Percentiles rank a stretch among this genome's conserved stretches.
Evolutionary conservation across 2,888 invertebrate species (phyloP).

Genomic region (Linyphia triangularis): DNA sequence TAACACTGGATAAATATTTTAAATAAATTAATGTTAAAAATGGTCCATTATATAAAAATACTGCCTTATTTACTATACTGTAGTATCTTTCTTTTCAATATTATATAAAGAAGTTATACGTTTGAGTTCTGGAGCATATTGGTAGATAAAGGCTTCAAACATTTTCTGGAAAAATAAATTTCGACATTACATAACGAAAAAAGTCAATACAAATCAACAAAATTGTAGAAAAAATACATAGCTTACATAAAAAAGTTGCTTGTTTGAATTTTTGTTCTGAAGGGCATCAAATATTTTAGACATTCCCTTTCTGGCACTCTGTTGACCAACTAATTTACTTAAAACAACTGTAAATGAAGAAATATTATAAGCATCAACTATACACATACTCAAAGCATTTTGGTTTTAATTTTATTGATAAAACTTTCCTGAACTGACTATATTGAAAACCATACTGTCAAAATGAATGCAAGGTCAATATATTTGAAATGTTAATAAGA

Average conservation of each 20-base stretch:
- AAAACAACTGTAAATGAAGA: slow-evolving; percentile 85
- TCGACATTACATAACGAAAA: neutral
- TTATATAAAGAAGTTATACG: slow-evolving; percentile 40
- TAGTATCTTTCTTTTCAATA: slow-evolving; percentile 26
- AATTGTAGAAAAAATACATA: neutral
- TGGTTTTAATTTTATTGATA: no score
- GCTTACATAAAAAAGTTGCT: slow-evolving; percentile 94
- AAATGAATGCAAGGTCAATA: no score
- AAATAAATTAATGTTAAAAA: no score
- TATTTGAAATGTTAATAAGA: no score
- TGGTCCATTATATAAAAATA: no score
- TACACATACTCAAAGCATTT: no score
- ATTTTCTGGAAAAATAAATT: slow-evolving; percentile 75
- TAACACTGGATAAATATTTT: no score
- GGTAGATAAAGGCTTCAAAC: slow-evolving; percentile 77
- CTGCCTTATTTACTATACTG: no score
- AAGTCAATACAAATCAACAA: neutral
- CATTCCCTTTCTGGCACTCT: slow-evolving; percentile 90
- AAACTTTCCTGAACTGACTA: no score
- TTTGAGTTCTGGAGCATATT: slow-evolving; percentile 77
- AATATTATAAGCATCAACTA: neutral
- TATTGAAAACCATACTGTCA: no score
- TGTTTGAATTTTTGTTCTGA: slow-evolving; percentile 91
- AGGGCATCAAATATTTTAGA: slow-evolving; percentile 91
- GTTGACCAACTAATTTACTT: slow-evolving; percentile 90